Conservation (phyloP, 2,888 invertebrate genomes). For the Bembecia ichneumoniformis region DNA sequence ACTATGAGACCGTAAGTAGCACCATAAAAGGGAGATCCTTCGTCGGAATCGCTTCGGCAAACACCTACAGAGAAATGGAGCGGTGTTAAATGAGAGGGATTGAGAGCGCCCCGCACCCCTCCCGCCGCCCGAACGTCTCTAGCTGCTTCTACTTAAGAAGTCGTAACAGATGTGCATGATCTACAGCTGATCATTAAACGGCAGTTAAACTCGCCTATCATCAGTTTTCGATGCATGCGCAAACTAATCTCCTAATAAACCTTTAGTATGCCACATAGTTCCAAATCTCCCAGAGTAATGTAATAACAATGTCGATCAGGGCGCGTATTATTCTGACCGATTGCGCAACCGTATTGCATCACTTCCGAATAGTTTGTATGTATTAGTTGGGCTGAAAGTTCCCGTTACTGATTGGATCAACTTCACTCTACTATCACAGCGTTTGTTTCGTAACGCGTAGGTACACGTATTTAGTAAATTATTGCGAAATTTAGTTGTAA, state of each 20-base stretch:
- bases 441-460: not conserved
- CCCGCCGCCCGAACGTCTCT: not conserved
- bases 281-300: conserved; percentile 26
- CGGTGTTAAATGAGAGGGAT: conserved; percentile 73
- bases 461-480: not conserved
- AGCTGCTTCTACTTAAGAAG: not conserved
- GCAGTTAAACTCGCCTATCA: conserved; percentile 19
- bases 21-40: conserved; percentile 67
- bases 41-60: conserved; percentile 68
- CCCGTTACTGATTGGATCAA: not conserved
- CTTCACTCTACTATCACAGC: not conserved
- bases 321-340: conserved; percentile 51
- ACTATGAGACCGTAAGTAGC: conserved; percentile 68
- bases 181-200: conserved; percentile 39
- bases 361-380: not conserved
- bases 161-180: conserved; percentile 48
- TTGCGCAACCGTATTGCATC: conserved; percentile 25
- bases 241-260: conserved; percentile 7
- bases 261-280: conserved; percentile 11
- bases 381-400: not conserved
- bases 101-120: conserved; percentile 27
- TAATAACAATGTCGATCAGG: conserved; percentile 33
- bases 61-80: conserved; percentile 68
- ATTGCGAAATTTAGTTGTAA: not conserved
- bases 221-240: not conserved